Evolutionary conservation across 2,113 vertebrate genomes (phyloP).

Genomic region (Tragulus kanchil): DNA sequence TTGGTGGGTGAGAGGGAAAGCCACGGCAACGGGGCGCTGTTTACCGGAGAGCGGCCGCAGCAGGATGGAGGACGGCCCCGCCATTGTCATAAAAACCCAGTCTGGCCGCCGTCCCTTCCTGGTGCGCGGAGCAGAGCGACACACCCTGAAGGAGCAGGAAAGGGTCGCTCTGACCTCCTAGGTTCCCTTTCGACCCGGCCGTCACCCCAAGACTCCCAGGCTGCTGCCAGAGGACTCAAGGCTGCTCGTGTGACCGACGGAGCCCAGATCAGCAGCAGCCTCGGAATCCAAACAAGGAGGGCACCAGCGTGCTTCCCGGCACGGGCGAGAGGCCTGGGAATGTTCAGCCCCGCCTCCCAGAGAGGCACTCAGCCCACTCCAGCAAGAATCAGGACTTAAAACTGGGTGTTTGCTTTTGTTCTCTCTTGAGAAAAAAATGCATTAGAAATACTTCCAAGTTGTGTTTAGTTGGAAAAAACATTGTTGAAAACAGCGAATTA

Average conservation of each 20-base stretch:
- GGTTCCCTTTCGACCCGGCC: neutral
- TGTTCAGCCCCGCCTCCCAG: neutral
- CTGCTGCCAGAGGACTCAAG: neutral
- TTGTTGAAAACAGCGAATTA: neutral
- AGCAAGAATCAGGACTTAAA: neutral
- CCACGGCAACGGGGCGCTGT: no score
- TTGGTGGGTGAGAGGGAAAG: neutral
- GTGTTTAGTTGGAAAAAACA: neutral
- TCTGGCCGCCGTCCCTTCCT: neutral
- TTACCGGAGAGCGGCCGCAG: neutral
- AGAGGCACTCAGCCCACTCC: neutral
- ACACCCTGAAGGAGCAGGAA: no score
- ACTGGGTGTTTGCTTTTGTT: neutral
- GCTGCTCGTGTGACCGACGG: no score
- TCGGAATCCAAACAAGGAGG: rapidly evolving
- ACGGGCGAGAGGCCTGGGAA: neutral
- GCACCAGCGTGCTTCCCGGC: neutral
- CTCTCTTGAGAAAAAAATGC: neutral
- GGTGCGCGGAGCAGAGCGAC: neutral
- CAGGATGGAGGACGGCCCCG: neutral
- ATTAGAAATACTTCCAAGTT: neutral
- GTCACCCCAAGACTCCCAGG: neutral
- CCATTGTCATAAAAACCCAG: rapidly evolving
- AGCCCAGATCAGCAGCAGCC: neutral
- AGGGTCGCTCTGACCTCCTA: neutral